phyloP scores from a whole-genome alignment of 2,797 vertebrate genomes.

The Clamator glandarius region DNA sequence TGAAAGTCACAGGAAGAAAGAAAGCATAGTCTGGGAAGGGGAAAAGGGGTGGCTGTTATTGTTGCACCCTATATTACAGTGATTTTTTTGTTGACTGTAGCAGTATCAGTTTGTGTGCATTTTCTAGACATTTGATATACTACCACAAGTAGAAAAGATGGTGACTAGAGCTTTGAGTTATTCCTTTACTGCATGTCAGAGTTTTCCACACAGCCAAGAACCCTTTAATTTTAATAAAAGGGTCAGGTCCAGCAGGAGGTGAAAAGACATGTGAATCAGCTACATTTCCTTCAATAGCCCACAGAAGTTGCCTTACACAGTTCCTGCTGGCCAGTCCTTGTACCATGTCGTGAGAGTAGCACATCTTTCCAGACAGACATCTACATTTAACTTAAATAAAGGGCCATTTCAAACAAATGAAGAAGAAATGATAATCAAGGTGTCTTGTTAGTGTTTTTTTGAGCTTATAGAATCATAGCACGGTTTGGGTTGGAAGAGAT shows the following conservation, averaged over 20 bases:
- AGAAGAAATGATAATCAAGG: not conserved
- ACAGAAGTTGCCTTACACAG: not conserved
- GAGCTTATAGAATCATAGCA: not conserved
- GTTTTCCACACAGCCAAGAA: not conserved
- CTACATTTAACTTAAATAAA: not conserved
- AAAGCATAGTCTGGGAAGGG: not conserved
- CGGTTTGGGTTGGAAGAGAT: too few relatives aligned
- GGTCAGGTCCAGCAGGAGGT: not conserved
- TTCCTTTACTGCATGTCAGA: not conserved
- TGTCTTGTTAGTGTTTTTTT: not conserved
- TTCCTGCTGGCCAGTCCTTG: not conserved
- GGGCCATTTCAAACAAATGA: not conserved
- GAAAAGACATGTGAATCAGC: not conserved
- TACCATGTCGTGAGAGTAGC: not conserved
- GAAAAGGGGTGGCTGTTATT: not conserved
- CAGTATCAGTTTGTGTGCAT: not conserved
- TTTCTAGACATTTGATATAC: not conserved
- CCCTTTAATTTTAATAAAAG: conserved; percentile 52
- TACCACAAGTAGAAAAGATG: not conserved
- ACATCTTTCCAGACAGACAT: not conserved
- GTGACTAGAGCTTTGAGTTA: not conserved
- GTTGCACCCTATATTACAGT: not conserved
- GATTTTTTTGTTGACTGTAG: not conserved
- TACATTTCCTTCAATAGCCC: not conserved
- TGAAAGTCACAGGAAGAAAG: not conserved